Evolutionary conservation across 1,140 invertebrate genomes (phyloP).

Genomic region (Tyrophagus putrescentiae): DNA sequence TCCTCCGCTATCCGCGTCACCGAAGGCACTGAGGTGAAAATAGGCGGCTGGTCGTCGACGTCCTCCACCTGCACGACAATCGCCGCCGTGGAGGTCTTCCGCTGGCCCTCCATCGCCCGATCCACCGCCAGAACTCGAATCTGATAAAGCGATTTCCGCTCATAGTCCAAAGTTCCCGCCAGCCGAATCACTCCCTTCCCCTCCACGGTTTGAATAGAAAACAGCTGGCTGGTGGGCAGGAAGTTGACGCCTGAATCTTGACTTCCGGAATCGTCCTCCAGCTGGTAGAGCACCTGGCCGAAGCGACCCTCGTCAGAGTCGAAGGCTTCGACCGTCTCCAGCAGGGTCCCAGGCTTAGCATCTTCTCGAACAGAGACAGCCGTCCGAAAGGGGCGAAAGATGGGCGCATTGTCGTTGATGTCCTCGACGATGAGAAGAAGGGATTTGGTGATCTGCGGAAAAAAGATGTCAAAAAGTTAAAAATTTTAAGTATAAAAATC

Average conservation of each 20-base stretch:
- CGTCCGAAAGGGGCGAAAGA: constrained; percentile 67
- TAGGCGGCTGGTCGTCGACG: constrained; percentile 74
- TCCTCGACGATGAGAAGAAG: constrained; percentile 60
- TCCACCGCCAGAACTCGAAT: constrained; percentile 58
- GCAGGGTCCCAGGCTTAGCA: constrained; percentile 43
- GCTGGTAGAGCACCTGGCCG: constrained; percentile 51
- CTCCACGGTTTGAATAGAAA: constrained; percentile 63
- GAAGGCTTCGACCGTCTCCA: constrained; percentile 66
- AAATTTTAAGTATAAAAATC: constrained; percentile 5
- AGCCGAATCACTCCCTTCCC: constrained; percentile 71
- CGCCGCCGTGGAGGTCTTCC: constrained; percentile 67
- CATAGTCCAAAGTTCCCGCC: constrained; percentile 63
- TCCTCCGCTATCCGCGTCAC: constrained; percentile 74
- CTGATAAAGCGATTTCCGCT: constrained; percentile 71
- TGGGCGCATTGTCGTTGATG: constrained; percentile 65
- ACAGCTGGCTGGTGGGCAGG: constrained; percentile 32
- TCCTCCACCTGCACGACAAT: constrained; percentile 72
- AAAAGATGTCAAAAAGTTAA: not conserved
- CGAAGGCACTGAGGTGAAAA: constrained; percentile 68
- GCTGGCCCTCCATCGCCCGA: constrained; percentile 28
- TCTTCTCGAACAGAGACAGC: constrained; percentile 49
- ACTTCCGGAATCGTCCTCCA: constrained; percentile 20
- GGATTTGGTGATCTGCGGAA: constrained; percentile 50
- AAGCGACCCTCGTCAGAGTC: constrained; percentile 79
- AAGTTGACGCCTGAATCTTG: constrained; percentile 4